These are phyloP conservation scores for Anolis carolinensis DNA, from an alignment of 2,113 vertebrate species.

Conservation along the genomic window DNA sequence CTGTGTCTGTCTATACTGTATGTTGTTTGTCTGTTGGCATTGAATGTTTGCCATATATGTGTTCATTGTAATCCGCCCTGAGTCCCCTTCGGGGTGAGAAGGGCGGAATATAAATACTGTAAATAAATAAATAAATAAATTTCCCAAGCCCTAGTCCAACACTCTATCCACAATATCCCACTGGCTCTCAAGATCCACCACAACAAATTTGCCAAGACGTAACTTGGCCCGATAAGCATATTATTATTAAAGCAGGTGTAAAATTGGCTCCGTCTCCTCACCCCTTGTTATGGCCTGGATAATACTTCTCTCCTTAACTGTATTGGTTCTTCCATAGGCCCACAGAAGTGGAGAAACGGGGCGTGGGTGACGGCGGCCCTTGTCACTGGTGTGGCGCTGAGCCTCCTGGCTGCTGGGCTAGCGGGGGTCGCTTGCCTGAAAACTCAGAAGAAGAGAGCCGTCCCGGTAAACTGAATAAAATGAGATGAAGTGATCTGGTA, in stretches of 20 bases:
- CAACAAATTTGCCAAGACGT: background rate
- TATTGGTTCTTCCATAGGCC: background rate
- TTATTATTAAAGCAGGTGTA: background rate
- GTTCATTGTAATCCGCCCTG: too few relatives aligned
- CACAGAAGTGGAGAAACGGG: constrained; percentile 36
- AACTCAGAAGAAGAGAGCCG: constrained; percentile 35
- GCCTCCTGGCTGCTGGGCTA: constrained; percentile 5
- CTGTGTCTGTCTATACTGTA: too few relatives aligned
- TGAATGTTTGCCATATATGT: too few relatives aligned
- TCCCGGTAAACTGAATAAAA: constrained; percentile 44
- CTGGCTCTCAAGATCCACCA: background rate
- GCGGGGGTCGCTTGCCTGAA: background rate
- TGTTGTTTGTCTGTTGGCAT: too few relatives aligned
- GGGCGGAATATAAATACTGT: too few relatives aligned
- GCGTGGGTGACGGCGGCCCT: background rate
- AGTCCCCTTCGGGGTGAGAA: too few relatives aligned
- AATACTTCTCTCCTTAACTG: background rate
- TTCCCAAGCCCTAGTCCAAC: background rate
- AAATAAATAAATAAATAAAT: too few relatives aligned
- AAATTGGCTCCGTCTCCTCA: background rate
- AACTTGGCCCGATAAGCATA: background rate
- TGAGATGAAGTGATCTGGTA: constrained; percentile 24
- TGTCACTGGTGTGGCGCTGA: constrained; percentile 21
- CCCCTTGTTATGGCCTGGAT: too few relatives aligned
- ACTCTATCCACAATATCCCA: background rate